phyloP scores from a whole-genome alignment of 1,140 invertebrate species.

The Caenorhabditis latens region DNA sequence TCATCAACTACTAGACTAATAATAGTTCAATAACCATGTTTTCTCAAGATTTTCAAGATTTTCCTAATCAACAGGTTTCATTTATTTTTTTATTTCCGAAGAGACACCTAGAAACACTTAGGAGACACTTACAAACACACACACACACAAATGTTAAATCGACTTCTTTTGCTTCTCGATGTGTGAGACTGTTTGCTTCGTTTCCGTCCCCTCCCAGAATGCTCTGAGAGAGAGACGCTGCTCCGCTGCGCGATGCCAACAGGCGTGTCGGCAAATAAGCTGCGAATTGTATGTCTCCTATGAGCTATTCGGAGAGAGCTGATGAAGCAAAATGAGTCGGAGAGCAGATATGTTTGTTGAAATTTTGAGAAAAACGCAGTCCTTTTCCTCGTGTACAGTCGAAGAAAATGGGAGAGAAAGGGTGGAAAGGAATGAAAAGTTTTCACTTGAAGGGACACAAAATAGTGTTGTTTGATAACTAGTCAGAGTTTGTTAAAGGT shows the following conservation, averaged over 20 bases:
- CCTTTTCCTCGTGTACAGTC: constrained; percentile 2
- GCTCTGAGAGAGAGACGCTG: neutral
- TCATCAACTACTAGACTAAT: neutral
- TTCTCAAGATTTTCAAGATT: neutral
- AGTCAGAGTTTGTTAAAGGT: constrained; percentile 35
- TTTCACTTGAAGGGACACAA: neutral
- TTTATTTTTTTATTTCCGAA: neutral
- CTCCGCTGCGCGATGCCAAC: constrained; percentile 44
- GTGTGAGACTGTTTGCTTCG: constrained; percentile 51
- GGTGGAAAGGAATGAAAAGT: neutral
- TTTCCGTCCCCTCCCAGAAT: neutral
- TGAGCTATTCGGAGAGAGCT: neutral
- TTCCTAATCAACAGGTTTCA: constrained; percentile 12
- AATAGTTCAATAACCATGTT: neutral
- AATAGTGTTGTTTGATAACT: constrained; percentile 13
- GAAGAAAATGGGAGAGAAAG: neutral
- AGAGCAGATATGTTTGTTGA: constrained; percentile 39
- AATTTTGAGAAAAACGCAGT: constrained; percentile 33
- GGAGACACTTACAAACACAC: constrained; percentile 32
- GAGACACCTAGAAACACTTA: constrained; percentile 19
- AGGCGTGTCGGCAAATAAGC: constrained; percentile 53
- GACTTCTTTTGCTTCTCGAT: constrained; percentile 23
- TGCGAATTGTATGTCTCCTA: constrained; percentile 44
- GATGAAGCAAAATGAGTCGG: constrained; percentile 19
- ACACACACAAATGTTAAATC: constrained; percentile 30